Conservation (phyloP, 2,113 vertebrate species). For the Scatophagus argus region DNA sequence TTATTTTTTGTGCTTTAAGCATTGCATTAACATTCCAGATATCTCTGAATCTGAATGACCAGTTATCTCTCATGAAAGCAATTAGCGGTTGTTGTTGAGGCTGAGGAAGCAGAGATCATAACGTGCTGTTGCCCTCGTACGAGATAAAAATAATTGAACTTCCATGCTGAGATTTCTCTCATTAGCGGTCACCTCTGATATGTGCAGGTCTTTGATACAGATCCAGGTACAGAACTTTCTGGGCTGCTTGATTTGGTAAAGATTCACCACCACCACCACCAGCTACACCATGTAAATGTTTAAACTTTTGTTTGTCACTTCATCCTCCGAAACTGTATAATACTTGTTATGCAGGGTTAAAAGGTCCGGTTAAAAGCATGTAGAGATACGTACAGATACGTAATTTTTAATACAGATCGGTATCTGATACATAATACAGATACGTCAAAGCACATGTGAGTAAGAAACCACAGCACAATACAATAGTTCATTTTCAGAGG, state of each 20-base stretch:
- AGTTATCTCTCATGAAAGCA: constrained; percentile 48
- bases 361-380: background rate
- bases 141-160: constrained; percentile 57
- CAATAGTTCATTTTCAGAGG: background rate
- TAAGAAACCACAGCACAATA: background rate
- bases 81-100: constrained; percentile 53
- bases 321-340: background rate
- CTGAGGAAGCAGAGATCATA: constrained; percentile 50
- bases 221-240: constrained; percentile 31
- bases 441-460: constrained; percentile 16
- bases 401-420: too few species aligned
- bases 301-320: constrained; percentile 9
- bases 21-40: background rate
- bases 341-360: background rate
- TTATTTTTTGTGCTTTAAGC: background rate
- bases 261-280: background rate
- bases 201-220: constrained; percentile 25
- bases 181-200: constrained; percentile 52
- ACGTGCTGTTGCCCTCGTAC: constrained; percentile 48
- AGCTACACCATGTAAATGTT: constrained; percentile 1
- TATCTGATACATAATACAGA: too few species aligned
- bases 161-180: constrained; percentile 59
- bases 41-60: constrained; percentile 25
- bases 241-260: constrained; percentile 12
- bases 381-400: too few species aligned